Evolutionary conservation across 2,797 vertebrate genomes (phyloP), one percentile per base, ranked within the genome.

Genomic region (Microhierax caerulescens): DNA sequence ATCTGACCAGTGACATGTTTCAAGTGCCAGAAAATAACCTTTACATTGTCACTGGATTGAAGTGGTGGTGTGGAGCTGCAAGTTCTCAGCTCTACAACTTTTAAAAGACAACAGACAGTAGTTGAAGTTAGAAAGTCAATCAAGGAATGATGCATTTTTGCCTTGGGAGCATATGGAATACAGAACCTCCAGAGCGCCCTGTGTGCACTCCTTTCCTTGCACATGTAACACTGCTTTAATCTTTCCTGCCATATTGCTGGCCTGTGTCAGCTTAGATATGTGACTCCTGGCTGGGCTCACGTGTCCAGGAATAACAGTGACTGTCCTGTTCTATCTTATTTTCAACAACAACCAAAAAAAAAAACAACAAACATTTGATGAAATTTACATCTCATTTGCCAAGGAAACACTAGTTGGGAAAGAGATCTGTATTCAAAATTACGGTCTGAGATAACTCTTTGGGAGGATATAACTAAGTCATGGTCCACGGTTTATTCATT

Each of bases 91-190:
- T 91, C 27, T 43, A 87, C 30, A 59, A 23, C 74, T 94, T 97
- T 88, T 95, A 92, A 13, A 15, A 96, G 91, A 92, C 43, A 93
- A 74, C 30, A 91, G 83, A 70, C 72, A 91, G 85, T 50, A 59
- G 56, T 0, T 76, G 48, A 92, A 83, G 53, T 88, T 57, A 97
- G 61, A 69, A 85, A 85, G 85, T 51, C 82, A 88, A 84, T 60
- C 60, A 95, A 81, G 67, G 90, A 88, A 93, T 51, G 34, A 86
- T 57, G 28, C 81, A 47, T 7, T 95, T 97, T 96, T 96, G 75
- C 64, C 53, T 47, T 80, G 65, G 85, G 86, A 97, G 77, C 45
- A 86, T n/a, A 50, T 12, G 93, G 76, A 93, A 95, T 68, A 88
- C 54, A 86, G 57, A 92, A 41, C n/a, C 83, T 96, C 91, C 59